Evolutionary conservation across 2,888 invertebrate genomes (phyloP), one percentile per base, ranked within the genome.

Genomic region (Pycnomerus fuliginosus): DNA sequence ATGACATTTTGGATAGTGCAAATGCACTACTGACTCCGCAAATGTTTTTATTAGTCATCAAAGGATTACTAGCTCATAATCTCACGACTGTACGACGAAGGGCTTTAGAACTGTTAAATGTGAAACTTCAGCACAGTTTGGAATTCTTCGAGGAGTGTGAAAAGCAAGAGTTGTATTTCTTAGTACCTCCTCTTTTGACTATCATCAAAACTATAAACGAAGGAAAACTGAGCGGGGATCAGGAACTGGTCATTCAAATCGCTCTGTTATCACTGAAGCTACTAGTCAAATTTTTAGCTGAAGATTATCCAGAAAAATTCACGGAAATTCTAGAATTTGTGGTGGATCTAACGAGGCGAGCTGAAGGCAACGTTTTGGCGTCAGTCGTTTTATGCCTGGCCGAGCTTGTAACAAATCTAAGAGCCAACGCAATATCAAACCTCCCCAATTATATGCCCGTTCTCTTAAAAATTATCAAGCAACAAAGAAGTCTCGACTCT

Each of bases 61-160:
- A 83, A 50, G 83, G 85, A 1, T 72, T 97, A 35, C 70, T 88
- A 58, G 77, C 80, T 32, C 87, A 91, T 61, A 80, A 83, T 23
- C 67, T 87, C 13, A 70, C 80, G 8, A 80, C 82, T 3, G 85
- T 96, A 1, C 80, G 86, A 50, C 79, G 86, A 44, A 87, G 91
- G 65, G 83, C 90, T 0, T 78, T 97, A 72, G 95, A 96, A 61
- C 71, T 97, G 23, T 72, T 97, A 1, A 92, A 90, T 59, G 78
- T 80, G 4, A 90, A 93, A 70, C 75, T 96, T 3, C 84, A 87
- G 52, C 77, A 80, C 46, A 81, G 83, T 46, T 76, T 77, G 2
- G 78, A 79, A 48, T 82, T 83, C 56, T 80, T 83, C 33, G 69
- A 72, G 0, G 74, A 77, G 35, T 78, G 80, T 2, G 60, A 64